phyloP scores from a whole-genome alignment of 2,888 invertebrate species.

The Salpingus planirostris region DNA sequence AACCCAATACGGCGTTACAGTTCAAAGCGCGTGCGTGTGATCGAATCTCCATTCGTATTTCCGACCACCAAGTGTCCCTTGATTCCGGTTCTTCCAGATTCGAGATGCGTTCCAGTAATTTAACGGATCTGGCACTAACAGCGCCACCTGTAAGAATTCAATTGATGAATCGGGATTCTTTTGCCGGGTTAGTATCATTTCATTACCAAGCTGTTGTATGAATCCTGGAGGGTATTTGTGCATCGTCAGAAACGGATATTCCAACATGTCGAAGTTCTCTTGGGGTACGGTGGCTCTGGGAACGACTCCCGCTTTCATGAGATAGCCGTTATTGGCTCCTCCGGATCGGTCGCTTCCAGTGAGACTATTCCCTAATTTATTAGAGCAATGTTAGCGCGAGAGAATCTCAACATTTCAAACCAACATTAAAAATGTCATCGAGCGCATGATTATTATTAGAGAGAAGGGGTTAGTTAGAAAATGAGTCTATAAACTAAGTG shows the following conservation, averaged over 20 bases:
- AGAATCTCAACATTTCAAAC: no score
- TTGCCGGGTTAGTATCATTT: no score
- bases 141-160: conserved; percentile 53
- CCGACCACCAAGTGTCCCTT: conserved; percentile 95
- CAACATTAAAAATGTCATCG: no score
- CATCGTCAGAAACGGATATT: conserved; percentile 94
- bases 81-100: conserved; percentile 86
- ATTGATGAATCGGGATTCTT: neutral
- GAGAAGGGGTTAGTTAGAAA: no score
- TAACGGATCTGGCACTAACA: conserved; percentile 76
- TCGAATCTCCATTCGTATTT: conserved; percentile 87
- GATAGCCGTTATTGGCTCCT: conserved; percentile 48
- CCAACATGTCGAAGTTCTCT: conserved; percentile 79
- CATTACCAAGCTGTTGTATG: conserved; percentile 80
- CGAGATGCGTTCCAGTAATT: conserved; percentile 70
- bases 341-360: conserved; percentile 57
- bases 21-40: conserved; percentile 87
- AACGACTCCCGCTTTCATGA: conserved; percentile 48
- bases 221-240: conserved; percentile 83
- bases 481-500: no score
- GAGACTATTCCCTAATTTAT: conserved; percentile 71
- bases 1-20: conserved; percentile 91
- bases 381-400: no score
- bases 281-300: conserved; percentile 60
- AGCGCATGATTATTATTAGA: no score